Base-by-base conservation (phyloP, 2,888 invertebrate genomes). In the Teleogryllus oceanicus region DNA sequence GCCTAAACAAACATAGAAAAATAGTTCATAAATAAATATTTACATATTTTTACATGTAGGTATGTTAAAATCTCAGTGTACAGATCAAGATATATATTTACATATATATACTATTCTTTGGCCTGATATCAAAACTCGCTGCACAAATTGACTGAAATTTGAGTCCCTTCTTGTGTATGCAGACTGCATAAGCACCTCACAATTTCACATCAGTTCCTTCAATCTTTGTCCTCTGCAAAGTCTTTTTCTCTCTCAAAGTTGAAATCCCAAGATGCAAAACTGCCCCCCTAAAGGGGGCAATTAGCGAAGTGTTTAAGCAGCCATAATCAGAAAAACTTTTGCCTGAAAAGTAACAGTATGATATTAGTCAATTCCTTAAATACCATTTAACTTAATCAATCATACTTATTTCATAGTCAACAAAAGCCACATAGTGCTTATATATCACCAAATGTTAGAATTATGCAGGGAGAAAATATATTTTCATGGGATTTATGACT, bases 291-390 rank as follows among this genome's bases (percentile, higher is more conserved):
- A n/a, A 13, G 74, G 80, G 80, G 80, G 80, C 81, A 81, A 50
- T 50, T 24, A 21, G 49, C 49, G 51, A 49, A 79, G 75, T 16
- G 11, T 74, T 80, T 80, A 81, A 37, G 77, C 81, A 74, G 81
- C 81, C 81, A 81, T 81, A 78, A 81, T 81, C 50, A 78, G 74
- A 51, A 80, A 75, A 74, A 49, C 62, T 78, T 75, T 24, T 62
- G 77, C 80, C 81, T 81, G 80, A n/a, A 81, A 81, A 12, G 75
- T 74, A 20, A 75, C 20, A 78, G 62, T 8, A n/a, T 13, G 12
- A 37, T 37, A 37, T 37, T 37, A 37, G 37, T 37, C 37, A 37
- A 37, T 37, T 37, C 37, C 37, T 37, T 37, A 37, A 37, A 8
- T 37, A 8, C 37, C 37, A 37, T 8, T 8, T 37, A 37, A 37